phyloP scores from a whole-genome alignment of 92 coral and sea anemone genomes.

The Umimayanthus chanpuru region DNA sequence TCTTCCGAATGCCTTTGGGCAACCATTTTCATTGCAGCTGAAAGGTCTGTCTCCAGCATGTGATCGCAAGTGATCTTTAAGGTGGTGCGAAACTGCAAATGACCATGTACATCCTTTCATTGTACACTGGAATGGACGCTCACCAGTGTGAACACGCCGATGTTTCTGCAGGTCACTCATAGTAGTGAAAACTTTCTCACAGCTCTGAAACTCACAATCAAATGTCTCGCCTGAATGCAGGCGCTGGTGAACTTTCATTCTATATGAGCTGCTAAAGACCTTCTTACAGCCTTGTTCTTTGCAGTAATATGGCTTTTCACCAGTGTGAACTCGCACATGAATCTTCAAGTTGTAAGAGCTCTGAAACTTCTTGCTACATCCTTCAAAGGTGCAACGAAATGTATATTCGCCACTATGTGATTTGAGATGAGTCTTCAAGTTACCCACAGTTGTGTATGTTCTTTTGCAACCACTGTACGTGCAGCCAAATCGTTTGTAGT shows the following conservation, averaged over 20 bases:
- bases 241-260: constrained; percentile 52
- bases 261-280: constrained; percentile 40
- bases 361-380: constrained; percentile 42
- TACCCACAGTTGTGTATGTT: constrained; percentile 50
- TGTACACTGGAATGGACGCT: constrained; percentile 45
- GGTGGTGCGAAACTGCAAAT: constrained; percentile 52
- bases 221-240: constrained; percentile 48
- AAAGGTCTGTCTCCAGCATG: constrained; percentile 52
- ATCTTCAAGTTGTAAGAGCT: constrained; percentile 55
- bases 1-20: constrained; percentile 41
- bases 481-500: constrained; percentile 45
- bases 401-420: constrained; percentile 49
- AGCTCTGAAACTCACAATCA: constrained; percentile 44
- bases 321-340: constrained; percentile 54
- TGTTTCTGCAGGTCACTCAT: constrained; percentile 53
- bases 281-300: constrained; percentile 48
- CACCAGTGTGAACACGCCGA: constrained; percentile 44
- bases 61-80: constrained; percentile 44
- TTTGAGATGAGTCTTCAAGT: constrained; percentile 51
- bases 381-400: constrained; percentile 46
- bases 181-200: constrained; percentile 51
- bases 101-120: constrained; percentile 44
- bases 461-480: constrained; percentile 51
- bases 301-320: constrained; percentile 48
- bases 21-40: constrained; percentile 38